A percentile compares a stretch with the other conserved stretches of the same genome.
Evolutionary conservation across 92 coral and sea anemone genomes (phyloP).

Genomic region (Metridium senile): DNA sequence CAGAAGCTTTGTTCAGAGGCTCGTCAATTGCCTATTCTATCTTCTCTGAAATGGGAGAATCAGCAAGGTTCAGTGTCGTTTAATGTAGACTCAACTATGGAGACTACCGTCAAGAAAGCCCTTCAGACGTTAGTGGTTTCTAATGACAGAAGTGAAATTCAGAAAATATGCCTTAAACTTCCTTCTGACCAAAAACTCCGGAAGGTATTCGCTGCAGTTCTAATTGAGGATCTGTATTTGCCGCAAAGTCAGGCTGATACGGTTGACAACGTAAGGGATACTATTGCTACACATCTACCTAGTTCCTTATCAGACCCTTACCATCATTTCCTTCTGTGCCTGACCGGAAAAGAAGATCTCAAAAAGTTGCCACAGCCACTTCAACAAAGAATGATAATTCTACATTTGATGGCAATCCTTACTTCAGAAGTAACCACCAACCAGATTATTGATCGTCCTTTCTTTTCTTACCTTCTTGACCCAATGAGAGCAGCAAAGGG

Average conservation of each 20-base stretch:
- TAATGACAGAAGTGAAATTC: conserved; percentile 20
- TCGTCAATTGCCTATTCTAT: conserved; percentile 38
- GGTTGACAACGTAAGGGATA: conserved; percentile 50
- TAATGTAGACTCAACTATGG: conserved; percentile 15
- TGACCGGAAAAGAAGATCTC: conserved; percentile 68
- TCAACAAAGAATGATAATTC: conserved; percentile 49
- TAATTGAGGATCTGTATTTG: conserved; percentile 56
- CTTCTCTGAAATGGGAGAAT: conserved; percentile 34
- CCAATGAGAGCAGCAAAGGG: conserved; percentile 24
- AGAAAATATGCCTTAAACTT: background rate
- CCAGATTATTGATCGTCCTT: conserved; percentile 14
- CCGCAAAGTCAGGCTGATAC: conserved; percentile 52
- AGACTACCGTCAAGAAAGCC: conserved; percentile 10
- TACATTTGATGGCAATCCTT: conserved; percentile 63
- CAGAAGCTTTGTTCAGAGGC: conserved; percentile 42
- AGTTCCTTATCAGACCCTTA: conserved; percentile 15
- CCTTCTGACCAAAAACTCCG: conserved; percentile 32
- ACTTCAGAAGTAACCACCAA: conserved; percentile 33
- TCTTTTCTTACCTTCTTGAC: conserved; percentile 31
- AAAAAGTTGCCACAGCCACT: conserved; percentile 47
- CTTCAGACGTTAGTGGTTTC: conserved; percentile 29
- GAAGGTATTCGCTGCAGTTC: conserved; percentile 47
- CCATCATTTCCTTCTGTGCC: conserved; percentile 46
- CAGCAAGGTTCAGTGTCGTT: conserved; percentile 21
- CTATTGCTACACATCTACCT: conserved; percentile 48